Evolutionary conservation across 2,888 invertebrate genomes (phyloP).

Genomic region (Melinaea menophilus): DNA sequence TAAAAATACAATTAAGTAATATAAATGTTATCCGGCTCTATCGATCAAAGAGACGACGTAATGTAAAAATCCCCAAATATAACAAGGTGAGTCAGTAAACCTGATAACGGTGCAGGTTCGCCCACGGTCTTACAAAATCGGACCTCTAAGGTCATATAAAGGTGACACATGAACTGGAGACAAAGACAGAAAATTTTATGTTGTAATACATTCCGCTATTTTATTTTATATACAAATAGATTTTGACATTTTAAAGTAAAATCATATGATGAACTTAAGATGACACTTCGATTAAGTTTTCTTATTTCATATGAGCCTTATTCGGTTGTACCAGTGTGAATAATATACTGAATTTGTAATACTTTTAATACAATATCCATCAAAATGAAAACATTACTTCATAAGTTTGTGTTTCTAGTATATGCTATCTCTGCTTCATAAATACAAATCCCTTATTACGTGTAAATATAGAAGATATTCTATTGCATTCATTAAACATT

Average conservation of each 20-base stretch:
- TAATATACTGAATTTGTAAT: too few species aligned
- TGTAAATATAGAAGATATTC: constrained; percentile 23
- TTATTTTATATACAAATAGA: too few species aligned
- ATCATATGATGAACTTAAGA: too few species aligned
- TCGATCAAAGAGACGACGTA: not conserved
- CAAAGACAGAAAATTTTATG: too few species aligned
- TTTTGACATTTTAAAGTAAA: too few species aligned
- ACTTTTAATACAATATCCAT: not conserved
- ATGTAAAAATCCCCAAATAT: not conserved
- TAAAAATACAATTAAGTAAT: too few species aligned
- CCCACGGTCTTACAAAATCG: not conserved
- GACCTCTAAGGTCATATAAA: too few species aligned
- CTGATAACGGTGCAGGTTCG: not conserved
- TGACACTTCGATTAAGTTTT: too few species aligned
- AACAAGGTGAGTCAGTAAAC: not conserved
- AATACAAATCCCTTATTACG: not conserved
- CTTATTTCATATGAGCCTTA: too few species aligned
- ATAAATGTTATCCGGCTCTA: not conserved
- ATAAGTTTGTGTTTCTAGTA: not conserved
- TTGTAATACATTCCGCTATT: too few species aligned
- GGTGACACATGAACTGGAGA: too few species aligned
- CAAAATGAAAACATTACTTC: not conserved
- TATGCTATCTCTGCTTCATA: not conserved
- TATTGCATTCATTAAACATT: constrained; percentile 33
- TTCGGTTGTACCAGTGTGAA: too few species aligned